A percentile compares a stretch with the other conserved stretches of the same genome.
Conservation (phyloP, 2,888 invertebrate genomes). For the Deilephila elpenor region DNA sequence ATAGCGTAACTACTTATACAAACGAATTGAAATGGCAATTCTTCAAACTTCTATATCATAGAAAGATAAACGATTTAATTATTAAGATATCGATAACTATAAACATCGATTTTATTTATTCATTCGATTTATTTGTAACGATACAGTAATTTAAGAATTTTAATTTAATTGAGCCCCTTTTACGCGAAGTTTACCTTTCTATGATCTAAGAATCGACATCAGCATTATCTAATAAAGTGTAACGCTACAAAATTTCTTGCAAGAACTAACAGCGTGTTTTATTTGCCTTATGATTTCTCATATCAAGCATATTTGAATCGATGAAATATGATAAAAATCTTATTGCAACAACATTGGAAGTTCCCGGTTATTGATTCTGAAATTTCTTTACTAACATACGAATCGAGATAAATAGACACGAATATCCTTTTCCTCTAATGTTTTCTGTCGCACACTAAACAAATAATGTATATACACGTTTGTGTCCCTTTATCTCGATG, state of each 20-base stretch:
- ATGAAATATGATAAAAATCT: conserved; percentile 59
- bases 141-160: conserved; percentile 2
- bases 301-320: conserved; percentile 55
- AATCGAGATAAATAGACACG: conserved; percentile 45
- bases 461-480: conserved; percentile 17
- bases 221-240: conserved; percentile 44
- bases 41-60: conserved; percentile 38
- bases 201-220: conserved; percentile 17
- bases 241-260: conserved; percentile 40
- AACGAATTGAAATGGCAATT: conserved; percentile 40
- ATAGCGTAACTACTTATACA: conserved; percentile 52
- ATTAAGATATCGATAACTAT: conserved; percentile 21
- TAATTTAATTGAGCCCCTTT: conserved; percentile 24
- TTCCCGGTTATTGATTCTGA: conserved; percentile 54
- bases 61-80: conserved; percentile 40
- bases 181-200: conserved; percentile 22
- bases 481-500: conserved; percentile 22
- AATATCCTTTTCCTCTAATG: conserved; percentile 28
- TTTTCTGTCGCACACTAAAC: conserved; percentile 9
- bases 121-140: not conserved
- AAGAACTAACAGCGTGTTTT: conserved; percentile 40
- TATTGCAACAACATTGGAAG: conserved; percentile 67
- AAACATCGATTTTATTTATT: conserved; percentile 18
- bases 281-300: conserved; percentile 11
- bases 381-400: conserved; percentile 43